Evolutionary conservation across 2,888 invertebrate species (phyloP).

Genomic region (Sinodicranocentrus sp.): DNA sequence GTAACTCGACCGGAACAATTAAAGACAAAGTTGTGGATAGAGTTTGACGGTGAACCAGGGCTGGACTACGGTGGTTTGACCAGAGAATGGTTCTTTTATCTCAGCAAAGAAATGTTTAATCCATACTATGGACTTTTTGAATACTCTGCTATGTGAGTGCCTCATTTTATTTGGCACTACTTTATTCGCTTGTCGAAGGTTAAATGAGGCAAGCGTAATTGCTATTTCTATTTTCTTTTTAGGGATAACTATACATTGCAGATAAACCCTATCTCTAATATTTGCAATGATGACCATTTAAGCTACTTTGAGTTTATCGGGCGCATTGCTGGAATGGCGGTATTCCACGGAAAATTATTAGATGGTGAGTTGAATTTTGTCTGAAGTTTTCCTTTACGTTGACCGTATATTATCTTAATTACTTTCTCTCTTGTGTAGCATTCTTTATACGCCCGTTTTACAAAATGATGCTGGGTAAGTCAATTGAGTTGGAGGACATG

Average conservation of each 20-base stretch:
- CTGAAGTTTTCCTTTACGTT: no score
- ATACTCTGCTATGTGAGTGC: conserved; percentile 96
- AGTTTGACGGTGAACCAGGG: conserved; percentile 98
- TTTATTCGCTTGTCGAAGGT: no score
- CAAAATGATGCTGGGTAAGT: conserved; percentile 99
- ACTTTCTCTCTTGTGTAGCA: conserved; percentile 83
- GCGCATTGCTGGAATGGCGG: conserved; percentile 98
- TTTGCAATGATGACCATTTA: conserved; percentile 98
- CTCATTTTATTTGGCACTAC: not conserved
- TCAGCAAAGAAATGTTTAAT: conserved; percentile 99
- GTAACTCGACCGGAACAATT: conserved; percentile 94
- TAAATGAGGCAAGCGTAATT: no score
- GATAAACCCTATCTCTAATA: conserved; percentile 98
- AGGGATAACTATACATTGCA: conserved; percentile 99
- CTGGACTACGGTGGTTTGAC: conserved; percentile 97
- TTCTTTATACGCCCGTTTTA: conserved; percentile 99
- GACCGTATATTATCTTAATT: no score
- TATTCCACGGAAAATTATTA: conserved; percentile 98
- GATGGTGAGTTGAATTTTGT: conserved; percentile 88
- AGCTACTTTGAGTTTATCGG: conserved; percentile 99
- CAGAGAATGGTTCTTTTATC: conserved; percentile 98
- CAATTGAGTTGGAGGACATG: conserved; percentile 88
- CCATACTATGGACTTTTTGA: conserved; percentile 99
- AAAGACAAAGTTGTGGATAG: conserved; percentile 99
- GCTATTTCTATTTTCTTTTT: conserved; percentile 77